Percentiles rank a stretch among this genome's conserved stretches.
Conservation (phyloP, 2,113 vertebrate genomes). For the Circaetus cinerascens region DNA sequence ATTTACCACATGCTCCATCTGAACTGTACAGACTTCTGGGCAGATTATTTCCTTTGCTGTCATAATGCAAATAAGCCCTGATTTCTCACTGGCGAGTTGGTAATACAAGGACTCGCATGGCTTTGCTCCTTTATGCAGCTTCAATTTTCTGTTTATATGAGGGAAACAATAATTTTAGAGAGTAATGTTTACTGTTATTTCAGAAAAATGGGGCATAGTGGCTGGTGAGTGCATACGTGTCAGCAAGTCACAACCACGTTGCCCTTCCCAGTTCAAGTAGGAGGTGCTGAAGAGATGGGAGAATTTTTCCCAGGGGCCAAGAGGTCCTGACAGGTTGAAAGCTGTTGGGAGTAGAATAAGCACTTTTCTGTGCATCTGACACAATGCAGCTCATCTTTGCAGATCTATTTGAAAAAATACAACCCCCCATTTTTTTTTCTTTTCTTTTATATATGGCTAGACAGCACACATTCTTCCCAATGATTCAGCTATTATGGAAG, state of each 20-base stretch:
- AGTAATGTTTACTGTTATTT: background rate
- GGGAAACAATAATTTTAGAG: constrained; percentile 1
- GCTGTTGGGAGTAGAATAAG: background rate
- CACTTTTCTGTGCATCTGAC: background rate
- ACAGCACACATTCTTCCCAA: constrained; percentile 40
- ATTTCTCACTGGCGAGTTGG: background rate
- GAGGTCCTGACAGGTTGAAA: background rate
- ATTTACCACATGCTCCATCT: background rate
- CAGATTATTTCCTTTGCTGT: background rate
- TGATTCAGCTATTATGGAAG: constrained; percentile 55
- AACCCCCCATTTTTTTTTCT: accelerated
- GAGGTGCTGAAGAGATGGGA: background rate
- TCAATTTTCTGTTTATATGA: background rate
- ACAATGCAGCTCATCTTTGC: background rate
- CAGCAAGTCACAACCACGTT: background rate
- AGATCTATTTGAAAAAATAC: background rate
- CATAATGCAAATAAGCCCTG: background rate
- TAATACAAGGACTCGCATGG: background rate
- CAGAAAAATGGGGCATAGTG: background rate
- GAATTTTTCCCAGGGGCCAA: background rate
- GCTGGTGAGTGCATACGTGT: background rate
- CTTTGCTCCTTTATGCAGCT: background rate
- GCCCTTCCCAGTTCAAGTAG: background rate
- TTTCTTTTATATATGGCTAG: background rate
- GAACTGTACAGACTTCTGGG: background rate